Percentiles rank a stretch among this genome's conserved stretches.
phyloP scores from a whole-genome alignment of 1,140 invertebrate species.

The Anadara kagoshimensis region DNA sequence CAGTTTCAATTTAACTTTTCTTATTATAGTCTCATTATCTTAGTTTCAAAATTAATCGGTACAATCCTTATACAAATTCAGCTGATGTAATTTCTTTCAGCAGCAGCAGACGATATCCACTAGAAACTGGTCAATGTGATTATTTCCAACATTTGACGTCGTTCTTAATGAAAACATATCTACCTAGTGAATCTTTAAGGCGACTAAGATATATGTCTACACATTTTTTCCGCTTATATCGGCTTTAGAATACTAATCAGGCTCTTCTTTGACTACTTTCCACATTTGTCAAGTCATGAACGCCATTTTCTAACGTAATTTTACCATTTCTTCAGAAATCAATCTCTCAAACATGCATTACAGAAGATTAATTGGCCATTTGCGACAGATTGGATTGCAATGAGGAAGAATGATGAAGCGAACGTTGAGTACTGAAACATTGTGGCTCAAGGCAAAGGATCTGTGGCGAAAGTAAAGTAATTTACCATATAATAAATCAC shows the following conservation, averaged over 20 bases:
- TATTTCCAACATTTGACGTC: background rate
- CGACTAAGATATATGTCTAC: background rate
- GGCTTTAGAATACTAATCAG: background rate
- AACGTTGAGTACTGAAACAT: conserved; percentile 4
- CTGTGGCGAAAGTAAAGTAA: conserved; percentile 19
- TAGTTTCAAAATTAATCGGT: no score
- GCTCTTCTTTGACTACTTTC: background rate
- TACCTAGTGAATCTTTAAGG: background rate
- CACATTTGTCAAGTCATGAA: background rate
- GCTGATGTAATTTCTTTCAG: no score
- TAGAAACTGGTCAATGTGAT: no score
- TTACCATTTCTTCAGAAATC: conserved; percentile 12
- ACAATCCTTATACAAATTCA: no score
- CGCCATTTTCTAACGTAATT: conserved; percentile 10
- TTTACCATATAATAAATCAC: conserved; percentile 19
- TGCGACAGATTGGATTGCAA: conserved; percentile 15
- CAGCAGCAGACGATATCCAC: no score
- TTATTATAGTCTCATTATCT: no score
- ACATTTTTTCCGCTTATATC: background rate
- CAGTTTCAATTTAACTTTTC: no score
- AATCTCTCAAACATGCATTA: conserved; percentile 22
- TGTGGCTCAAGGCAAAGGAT: conserved; percentile 11
- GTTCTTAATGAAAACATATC: background rate
- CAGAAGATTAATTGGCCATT: conserved; percentile 19
- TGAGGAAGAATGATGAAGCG: conserved; percentile 9